These are phyloP conservation scores for Aurelia coerulea DNA, from an alignment of 30 jellyfish, hydroid and myxozoan genomes.

Conservation along the genomic window DNA sequence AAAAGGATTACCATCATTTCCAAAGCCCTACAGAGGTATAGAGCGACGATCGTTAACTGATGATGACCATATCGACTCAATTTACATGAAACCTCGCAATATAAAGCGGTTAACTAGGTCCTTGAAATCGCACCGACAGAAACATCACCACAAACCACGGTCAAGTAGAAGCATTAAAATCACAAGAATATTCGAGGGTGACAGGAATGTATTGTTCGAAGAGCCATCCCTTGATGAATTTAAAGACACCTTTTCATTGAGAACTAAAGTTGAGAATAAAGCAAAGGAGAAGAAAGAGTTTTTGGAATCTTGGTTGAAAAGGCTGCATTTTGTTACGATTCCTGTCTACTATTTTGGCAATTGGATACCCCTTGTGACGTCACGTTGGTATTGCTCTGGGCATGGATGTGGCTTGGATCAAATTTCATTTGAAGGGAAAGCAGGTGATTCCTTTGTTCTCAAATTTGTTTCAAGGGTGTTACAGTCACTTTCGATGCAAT, in stretches of 20 bases:
- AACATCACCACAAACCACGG: constrained; percentile 1
- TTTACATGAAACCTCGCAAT: not conserved
- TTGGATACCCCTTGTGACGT: constrained; percentile 92
- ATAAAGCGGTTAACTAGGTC: not conserved
- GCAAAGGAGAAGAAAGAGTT: constrained; percentile 30
- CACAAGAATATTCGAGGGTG: not conserved
- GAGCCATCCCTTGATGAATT: not conserved
- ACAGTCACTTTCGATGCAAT: no score
- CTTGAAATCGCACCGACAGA: not conserved
- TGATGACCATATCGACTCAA: constrained; percentile 3
- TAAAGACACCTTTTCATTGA: not conserved
- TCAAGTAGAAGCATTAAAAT: not conserved
- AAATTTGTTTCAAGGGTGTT: no score
- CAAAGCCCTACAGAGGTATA: constrained; percentile 60
- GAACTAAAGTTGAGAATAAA: constrained; percentile 15
- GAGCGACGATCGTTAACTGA: constrained; percentile 56
- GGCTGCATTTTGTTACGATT: constrained; percentile 91
- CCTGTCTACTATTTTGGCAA: constrained; percentile 89
- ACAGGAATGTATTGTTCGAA: not conserved
- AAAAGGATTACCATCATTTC: constrained; percentile 18
- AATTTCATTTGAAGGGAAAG: constrained; percentile 83
- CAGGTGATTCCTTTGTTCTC: constrained; percentile 42
- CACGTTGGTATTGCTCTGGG: constrained; percentile 98
- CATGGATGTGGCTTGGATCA: constrained; percentile 99
- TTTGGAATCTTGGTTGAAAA: constrained; percentile 71